Evolutionary conservation across 2,888 invertebrate species (phyloP).

Genomic region (Brachyptera risi): DNA sequence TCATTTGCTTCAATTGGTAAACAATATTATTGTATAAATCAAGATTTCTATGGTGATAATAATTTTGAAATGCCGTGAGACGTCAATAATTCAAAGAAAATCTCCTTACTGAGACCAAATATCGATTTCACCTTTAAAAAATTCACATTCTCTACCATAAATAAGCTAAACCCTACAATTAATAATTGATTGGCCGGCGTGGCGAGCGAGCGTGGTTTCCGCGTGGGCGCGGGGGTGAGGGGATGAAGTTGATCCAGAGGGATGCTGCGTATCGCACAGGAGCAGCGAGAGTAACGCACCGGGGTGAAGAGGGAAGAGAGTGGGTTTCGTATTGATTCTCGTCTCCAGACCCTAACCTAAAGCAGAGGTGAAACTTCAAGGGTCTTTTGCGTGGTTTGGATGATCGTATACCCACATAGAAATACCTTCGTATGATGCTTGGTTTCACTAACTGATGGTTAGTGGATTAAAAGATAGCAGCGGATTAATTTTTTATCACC

Average conservation of each 20-base stretch:
- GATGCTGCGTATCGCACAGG: slow-evolving; percentile 2
- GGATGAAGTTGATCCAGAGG: neutral
- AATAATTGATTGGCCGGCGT: neutral
- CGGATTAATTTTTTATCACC: too few relatives aligned
- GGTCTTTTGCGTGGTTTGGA: neutral
- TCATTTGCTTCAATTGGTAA: too few relatives aligned
- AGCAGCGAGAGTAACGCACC: neutral
- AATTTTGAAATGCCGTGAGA: too few relatives aligned
- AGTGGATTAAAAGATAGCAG: neutral
- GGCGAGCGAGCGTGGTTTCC: too few relatives aligned
- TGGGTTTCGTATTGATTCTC: neutral
- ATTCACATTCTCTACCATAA: too few relatives aligned
- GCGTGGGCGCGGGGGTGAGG: neutral
- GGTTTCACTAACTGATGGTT: neutral
- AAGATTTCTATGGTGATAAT: too few relatives aligned
- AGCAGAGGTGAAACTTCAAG: neutral
- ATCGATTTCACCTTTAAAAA: too few relatives aligned
- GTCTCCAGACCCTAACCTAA: neutral
- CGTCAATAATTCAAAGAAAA: too few relatives aligned
- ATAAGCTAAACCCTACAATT: too few relatives aligned
- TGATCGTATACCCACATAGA: neutral
- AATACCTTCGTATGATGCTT: neutral
- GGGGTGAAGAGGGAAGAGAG: neutral
- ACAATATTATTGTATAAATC: too few relatives aligned
- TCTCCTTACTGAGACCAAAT: too few relatives aligned